Conservation (phyloP, 2,888 invertebrate species). For the Plagiodera versicolora region DNA sequence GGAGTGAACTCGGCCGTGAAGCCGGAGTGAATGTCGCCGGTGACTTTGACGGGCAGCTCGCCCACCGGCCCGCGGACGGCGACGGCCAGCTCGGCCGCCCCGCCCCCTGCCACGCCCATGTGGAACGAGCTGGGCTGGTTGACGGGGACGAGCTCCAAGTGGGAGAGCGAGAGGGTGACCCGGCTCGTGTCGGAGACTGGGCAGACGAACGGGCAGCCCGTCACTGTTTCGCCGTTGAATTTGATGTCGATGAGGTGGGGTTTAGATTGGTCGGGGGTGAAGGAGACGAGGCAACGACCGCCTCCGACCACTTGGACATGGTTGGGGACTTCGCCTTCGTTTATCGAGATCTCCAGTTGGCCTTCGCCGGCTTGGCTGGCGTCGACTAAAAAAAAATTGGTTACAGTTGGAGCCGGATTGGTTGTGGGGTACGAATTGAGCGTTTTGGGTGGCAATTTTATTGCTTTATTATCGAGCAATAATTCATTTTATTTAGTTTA, state of each 20-base stretch:
- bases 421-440: no score
- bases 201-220: slow-evolving; percentile 88
- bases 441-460: no score
- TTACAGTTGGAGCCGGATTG: no score
- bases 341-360: slow-evolving; percentile 98
- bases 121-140: slow-evolving; percentile 78
- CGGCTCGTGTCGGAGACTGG: slow-evolving; percentile 79
- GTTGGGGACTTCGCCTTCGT: slow-evolving; percentile 98
- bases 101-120: slow-evolving; percentile 73
- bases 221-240: slow-evolving; percentile 92
- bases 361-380: slow-evolving; percentile 99
- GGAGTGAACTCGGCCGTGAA: slow-evolving; percentile 92
- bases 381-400: slow-evolving; percentile 72
- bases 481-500: no score
- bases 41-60: slow-evolving; percentile 85
- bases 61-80: slow-evolving; percentile 86
- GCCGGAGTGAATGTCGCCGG: slow-evolving; percentile 84
- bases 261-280: slow-evolving; percentile 89
- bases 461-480: no score
- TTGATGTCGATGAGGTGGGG: slow-evolving; percentile 93
- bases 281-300: slow-evolving; percentile 90
- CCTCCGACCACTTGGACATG: slow-evolving; percentile 96
- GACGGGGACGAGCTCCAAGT: slow-evolving; percentile 83
- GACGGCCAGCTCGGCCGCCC: slow-evolving; percentile 83
- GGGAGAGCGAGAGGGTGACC: slow-evolving; percentile 71